Evolutionary conservation across 2,113 vertebrate species (phyloP), one percentile per base, ranked within the genome.

Genomic region (Cyprichromis sp.): DNA sequence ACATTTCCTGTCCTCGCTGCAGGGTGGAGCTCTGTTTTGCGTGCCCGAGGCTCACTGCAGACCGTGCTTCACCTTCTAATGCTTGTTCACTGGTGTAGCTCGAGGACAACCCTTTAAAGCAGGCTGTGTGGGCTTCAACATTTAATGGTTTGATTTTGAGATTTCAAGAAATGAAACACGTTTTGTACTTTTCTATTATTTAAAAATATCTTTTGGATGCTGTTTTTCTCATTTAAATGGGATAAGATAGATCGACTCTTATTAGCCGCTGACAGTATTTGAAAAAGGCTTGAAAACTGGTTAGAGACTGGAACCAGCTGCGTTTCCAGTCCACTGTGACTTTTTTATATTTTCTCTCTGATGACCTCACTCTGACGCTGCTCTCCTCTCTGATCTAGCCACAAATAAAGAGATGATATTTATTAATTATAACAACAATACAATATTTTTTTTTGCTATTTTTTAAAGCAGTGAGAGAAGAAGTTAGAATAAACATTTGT

Each of bases 1-100:
- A 91, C 50, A 71, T 94, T 14, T 63, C 73, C 31, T 96, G 95
- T 81, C 79, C 80, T 8, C 78, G 88, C 12, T 95, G 95, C 63
- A 85, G 86, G 55, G 36, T 86, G 19, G 90, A 94, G 84, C 94
- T 95, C 83, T 95, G 95, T 83, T 96, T 96, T 54, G 88, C 88
- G 1, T 95, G 95, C 54, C 79, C 94, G 40, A 94, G 94, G 87
- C 78, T 88, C n/a, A 94, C 55, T 2, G 4, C 50, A 8, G 81
- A 53, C 2, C 94, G 84, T 80, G 21, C 57, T 26, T 26, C 36
- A 8, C 8, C 90, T 55, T 96, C 8, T 55, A 7, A 4, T 31
- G 11, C 9, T 26, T 95, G 94, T 26, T 19, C n/a, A 14, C 40
- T 34, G 57, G 17, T 50, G 89, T 94, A 4, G 89, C 91, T 8